Conservation (phyloP, 2,888 invertebrate species). For the Leptura quadrifasciata region DNA sequence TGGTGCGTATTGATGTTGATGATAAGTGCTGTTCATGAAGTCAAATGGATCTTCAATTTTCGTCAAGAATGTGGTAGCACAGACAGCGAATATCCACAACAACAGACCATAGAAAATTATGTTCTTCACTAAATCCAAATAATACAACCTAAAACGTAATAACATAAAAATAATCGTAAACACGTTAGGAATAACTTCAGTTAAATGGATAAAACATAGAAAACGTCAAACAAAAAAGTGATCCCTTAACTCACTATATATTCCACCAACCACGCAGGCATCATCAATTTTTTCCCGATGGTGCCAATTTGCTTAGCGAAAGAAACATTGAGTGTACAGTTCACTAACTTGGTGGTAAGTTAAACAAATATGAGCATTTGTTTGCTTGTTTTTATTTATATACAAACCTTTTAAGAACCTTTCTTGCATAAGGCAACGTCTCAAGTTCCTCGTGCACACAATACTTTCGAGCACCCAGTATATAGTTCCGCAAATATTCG, state of each 20-base stretch:
- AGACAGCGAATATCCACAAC: conserved; percentile 60
- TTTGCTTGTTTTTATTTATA: no score
- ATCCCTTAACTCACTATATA: no score
- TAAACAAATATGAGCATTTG: no score
- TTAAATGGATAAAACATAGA: no score
- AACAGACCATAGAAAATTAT: conserved; percentile 61
- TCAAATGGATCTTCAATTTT: conserved; percentile 27
- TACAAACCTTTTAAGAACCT: conserved; percentile 77
- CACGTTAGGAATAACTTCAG: no score
- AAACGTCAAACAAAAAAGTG: no score
- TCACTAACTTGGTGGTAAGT: no score
- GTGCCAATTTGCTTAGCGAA: neutral
- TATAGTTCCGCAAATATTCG: conserved; percentile 81
- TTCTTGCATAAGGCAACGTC: conserved; percentile 84
- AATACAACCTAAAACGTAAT: conserved; percentile 68
- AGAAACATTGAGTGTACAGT: neutral
- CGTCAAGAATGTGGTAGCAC: conserved; percentile 45
- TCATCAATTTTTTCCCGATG: no score
- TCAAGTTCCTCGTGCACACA: conserved; percentile 89
- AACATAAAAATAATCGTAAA: conserved; percentile 22
- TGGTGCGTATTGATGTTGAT: neutral
- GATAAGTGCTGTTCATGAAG: conserved; percentile 19
- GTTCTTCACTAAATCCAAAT: conserved; percentile 69
- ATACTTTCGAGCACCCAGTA: conserved; percentile 89
- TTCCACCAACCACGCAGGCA: no score